Conservation (phyloP, 2,113 vertebrate genomes). For the Leptosomus discolor region DNA sequence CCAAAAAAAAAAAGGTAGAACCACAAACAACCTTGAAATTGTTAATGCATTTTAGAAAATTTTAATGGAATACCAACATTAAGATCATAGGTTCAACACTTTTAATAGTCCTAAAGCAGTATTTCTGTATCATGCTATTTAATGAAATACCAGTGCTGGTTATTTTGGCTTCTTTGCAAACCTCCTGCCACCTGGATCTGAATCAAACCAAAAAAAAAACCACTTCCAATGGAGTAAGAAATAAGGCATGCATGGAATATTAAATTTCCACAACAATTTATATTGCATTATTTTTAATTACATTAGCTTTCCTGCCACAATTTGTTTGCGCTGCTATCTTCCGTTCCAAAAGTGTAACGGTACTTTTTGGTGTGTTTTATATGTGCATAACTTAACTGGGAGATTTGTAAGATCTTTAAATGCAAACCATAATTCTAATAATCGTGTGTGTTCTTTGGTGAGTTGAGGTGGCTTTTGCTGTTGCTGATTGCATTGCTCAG, state of each 20-base stretch:
- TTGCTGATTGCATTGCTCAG: background rate
- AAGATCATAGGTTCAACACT: background rate
- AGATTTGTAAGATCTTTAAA: background rate
- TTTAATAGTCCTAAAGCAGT: background rate
- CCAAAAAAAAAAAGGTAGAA: background rate
- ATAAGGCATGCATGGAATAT: background rate
- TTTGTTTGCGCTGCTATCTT: background rate
- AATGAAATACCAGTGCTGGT: background rate
- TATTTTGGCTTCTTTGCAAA: slow-evolving; percentile 39
- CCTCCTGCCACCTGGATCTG: slow-evolving; percentile 21
- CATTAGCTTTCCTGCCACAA: slow-evolving; percentile 1
- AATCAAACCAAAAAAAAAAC: background rate
- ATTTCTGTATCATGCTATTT: background rate
- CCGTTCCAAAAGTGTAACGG: background rate
- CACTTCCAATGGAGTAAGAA: background rate
- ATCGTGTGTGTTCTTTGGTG: accelerated
- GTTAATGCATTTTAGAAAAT: background rate
- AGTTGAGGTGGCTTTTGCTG: background rate
- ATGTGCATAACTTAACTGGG: background rate
- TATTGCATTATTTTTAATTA: slow-evolving; percentile 41
- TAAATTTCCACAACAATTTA: background rate
- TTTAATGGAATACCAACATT: background rate
- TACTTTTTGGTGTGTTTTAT: background rate
- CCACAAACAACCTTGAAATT: background rate
- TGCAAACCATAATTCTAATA: background rate